Percentiles rank a stretch among this genome's conserved stretches.
Evolutionary conservation across 2,797 vertebrate species (phyloP).

Genomic region (Argyrosomus regius): DNA sequence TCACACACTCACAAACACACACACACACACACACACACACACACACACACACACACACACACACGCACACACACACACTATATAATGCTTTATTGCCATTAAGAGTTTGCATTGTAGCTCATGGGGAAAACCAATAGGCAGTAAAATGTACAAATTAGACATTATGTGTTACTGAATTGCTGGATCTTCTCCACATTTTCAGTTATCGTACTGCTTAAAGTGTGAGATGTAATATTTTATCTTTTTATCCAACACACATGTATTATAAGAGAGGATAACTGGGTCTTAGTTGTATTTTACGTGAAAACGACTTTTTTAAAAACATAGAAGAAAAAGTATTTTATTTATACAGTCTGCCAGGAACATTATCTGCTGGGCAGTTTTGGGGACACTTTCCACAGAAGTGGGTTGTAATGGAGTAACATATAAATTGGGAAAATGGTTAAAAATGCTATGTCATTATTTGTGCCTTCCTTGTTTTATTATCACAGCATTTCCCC

Average conservation of each 20-base stretch:
- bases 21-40: constrained; percentile 19
- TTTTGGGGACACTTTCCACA: constrained; percentile 17
- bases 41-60: constrained; percentile 19
- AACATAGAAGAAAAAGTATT: constrained; percentile 17
- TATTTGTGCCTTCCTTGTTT: background rate
- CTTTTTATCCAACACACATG: background rate
- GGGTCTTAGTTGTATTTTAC: constrained; percentile 4
- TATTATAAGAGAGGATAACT: background rate
- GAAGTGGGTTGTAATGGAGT: constrained; percentile 9
- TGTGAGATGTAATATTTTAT: background rate
- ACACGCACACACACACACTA: constrained; percentile 7
- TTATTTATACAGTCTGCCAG: constrained; percentile 1
- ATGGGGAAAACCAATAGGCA: constrained; percentile 14
- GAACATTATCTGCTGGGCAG: constrained; percentile 20
- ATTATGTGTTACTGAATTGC: constrained; percentile 12
- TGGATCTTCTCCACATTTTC: constrained; percentile 14
- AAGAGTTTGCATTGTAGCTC: constrained; percentile 28
- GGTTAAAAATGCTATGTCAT: constrained; percentile 28
- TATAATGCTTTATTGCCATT: constrained; percentile 18
- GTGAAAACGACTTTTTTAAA: constrained; percentile 14
- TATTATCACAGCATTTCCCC: constrained; percentile 14
- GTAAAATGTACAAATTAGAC: constrained; percentile 32
- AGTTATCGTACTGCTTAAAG: constrained; percentile 4
- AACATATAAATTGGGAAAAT: constrained; percentile 20
- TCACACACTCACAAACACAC: constrained; percentile 17